Base-by-base conservation (phyloP, 2,888 invertebrate genomes). In the Elegia similella region DNA sequence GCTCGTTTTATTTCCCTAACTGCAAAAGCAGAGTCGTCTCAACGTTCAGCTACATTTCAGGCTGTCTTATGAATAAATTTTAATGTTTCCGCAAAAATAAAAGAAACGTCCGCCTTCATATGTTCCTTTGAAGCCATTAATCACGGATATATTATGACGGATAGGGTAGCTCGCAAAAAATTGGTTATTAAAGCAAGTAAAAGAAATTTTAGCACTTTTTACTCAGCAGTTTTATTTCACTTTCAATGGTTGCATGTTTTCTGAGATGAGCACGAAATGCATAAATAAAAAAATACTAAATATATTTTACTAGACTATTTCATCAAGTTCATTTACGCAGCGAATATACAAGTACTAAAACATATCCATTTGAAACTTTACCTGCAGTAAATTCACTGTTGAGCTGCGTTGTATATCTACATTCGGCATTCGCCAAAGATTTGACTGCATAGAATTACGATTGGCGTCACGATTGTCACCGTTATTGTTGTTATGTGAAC, bases 371-470 rank as follows among this genome's bases (percentile, higher is more conserved):
- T 44, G 47, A 52, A 55, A 52, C 54, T 46, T 52, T 56, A 58
- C 46, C 53, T 54, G 56, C 64, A 55, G 52, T 55, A 50, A 52
- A 42, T 53, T 52, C 52, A 56, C 44, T 59, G 47, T 56, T 52
- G 58, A 50, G 34, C 60, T 61, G 53, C 54, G 59, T 56, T 54
- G 55, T 58, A 58, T 54, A 59, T 54, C 65, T 70, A 68, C 66
- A 72, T 73, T 74, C 73, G 76, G 79, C 76, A 75, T 80, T 79
- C 75, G 73, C 71, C 70, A 77, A 82, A 86, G 90, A 90, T 90
- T 90, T 90, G 89, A 88, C 90, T 90, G 90, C 90, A 89, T 90
- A 82, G 87, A 88, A 86, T 84, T 79, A 70, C 38, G 43, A 59
- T 57, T 55, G 55, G 42, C 47, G 68, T 66, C 62, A 60, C 43